phyloP scores from a whole-genome alignment of 1,140 invertebrate species.

The Helicorthomorpha holstii region DNA sequence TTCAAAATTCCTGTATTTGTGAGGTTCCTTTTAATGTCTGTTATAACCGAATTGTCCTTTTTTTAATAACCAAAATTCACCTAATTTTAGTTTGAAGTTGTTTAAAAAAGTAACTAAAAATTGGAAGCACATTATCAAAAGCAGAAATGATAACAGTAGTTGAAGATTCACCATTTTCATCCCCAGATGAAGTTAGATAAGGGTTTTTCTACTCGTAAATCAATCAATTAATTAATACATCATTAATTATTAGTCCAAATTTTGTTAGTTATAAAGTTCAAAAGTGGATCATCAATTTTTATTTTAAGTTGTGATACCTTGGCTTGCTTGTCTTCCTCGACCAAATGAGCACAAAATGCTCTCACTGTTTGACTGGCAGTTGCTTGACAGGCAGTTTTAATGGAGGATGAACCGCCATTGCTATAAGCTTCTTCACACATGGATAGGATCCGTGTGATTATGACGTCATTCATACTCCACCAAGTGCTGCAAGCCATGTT shows the following conservation, averaged over 20 bases:
- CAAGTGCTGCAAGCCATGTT: slow-evolving; percentile 61
- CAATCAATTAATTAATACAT: neutral
- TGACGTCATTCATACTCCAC: slow-evolving; percentile 61
- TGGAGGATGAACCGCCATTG: slow-evolving; percentile 51
- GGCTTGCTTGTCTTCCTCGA: slow-evolving; percentile 60
- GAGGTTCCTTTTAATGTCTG: no score
- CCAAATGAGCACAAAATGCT: slow-evolving; percentile 60
- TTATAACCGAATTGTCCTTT: no score
- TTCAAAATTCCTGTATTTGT: no score
- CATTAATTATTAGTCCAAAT: slow-evolving; percentile 1
- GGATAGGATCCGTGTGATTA: slow-evolving; percentile 57
- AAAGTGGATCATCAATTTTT: neutral
- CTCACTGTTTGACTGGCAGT: slow-evolving; percentile 63
- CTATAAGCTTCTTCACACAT: slow-evolving; percentile 55
- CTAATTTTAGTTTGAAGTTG: neutral
- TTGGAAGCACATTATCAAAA: neutral
- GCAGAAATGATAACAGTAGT: neutral
- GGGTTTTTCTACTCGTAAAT: neutral
- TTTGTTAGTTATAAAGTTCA: neutral
- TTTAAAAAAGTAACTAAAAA: neutral
- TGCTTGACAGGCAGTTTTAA: slow-evolving; percentile 59
- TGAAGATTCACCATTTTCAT: no score
- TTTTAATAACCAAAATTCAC: no score
- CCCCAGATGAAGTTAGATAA: neutral
- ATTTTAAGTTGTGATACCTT: slow-evolving; percentile 5